phyloP scores from a whole-genome alignment of 2,888 invertebrate genomes.

The Marronus borbonicus region DNA sequence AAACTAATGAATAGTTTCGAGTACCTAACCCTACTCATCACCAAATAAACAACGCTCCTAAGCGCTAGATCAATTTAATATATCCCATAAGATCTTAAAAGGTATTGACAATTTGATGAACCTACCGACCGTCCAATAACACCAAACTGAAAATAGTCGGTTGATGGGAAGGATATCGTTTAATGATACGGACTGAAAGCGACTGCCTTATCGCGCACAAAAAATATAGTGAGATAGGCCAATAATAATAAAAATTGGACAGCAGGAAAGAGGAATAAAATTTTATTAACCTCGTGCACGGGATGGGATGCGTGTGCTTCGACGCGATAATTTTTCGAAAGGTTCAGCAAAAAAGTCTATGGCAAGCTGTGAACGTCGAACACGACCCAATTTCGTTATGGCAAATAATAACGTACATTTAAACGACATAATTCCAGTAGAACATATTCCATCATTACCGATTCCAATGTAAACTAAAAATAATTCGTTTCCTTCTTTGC shows the following conservation, averaged over 20 bases:
- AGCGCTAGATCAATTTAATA: slow-evolving; percentile 21
- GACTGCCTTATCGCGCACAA: slow-evolving; percentile 40
- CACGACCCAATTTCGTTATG: slow-evolving; percentile 18
- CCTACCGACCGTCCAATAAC: slow-evolving; percentile 35
- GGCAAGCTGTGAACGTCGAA: slow-evolving; percentile 2
- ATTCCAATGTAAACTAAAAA: not conserved
- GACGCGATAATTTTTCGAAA: slow-evolving; percentile 27
- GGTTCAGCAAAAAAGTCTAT: slow-evolving; percentile 25
- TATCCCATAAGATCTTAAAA: slow-evolving; percentile 26
- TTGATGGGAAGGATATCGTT: slow-evolving; percentile 38
- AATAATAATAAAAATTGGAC: slow-evolving; percentile 46
- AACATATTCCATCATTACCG: not conserved
- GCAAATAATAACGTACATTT: slow-evolving; percentile 8
- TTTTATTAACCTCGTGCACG: slow-evolving; percentile 38
- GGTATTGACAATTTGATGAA: slow-evolving; percentile 45
- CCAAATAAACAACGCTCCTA: slow-evolving; percentile 17
- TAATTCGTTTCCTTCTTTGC: not conserved
- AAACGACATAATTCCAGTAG: not conserved
- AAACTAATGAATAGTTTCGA: slow-evolving; percentile 14
- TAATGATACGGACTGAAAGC: slow-evolving; percentile 36
- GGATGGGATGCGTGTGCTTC: slow-evolving; percentile 14
- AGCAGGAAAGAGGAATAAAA: slow-evolving; percentile 36
- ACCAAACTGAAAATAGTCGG: slow-evolving; percentile 34
- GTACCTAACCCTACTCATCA: slow-evolving; percentile 15
- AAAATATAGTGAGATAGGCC: slow-evolving; percentile 30